Percentiles rank a stretch among this genome's conserved stretches.
phyloP scores from a whole-genome alignment of 30 jellyfish, hydroid and myxozoan genomes.

The Hydractinia symbiolongicarpus region DNA sequence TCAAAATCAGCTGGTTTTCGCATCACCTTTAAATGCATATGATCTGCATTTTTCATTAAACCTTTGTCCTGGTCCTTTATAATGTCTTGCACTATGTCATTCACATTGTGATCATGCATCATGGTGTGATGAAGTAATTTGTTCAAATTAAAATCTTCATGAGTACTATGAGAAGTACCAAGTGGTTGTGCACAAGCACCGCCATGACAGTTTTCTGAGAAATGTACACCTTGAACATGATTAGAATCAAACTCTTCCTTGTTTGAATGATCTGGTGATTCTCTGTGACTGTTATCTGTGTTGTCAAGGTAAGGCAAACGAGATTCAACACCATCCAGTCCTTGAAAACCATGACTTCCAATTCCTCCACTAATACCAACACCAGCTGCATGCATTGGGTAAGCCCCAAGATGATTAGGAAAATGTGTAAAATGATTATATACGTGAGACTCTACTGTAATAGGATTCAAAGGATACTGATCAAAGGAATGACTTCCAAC shows the following conservation, averaged over 20 bases:
- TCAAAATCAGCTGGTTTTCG: neutral
- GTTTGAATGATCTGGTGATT: too few species aligned
- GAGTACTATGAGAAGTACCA: neutral
- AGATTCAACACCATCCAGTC: too few species aligned
- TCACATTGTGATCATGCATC: neutral
- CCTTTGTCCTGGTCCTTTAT: neutral
- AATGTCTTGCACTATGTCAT: neutral
- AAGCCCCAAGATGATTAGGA: too few species aligned
- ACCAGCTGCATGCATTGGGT: too few species aligned
- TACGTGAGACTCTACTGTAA: neutral
- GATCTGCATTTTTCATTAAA: neutral
- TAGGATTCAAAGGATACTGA: neutral
- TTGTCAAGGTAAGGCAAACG: too few species aligned
- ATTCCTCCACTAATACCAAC: too few species aligned
- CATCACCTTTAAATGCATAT: conserved; percentile 5
- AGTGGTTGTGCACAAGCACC: conserved; percentile 13
- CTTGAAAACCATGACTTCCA: too few species aligned
- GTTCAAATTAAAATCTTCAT: neutral
- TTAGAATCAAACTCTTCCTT: too few species aligned
- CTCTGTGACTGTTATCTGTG: too few species aligned
- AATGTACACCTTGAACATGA: neutral
- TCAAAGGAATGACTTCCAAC: neutral
- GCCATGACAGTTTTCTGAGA: conserved; percentile 1
- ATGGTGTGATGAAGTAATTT: neutral
- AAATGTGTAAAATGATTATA: too few species aligned